These are phyloP conservation scores for Amphibalanus amphitrite DNA, from an alignment of 1,140 invertebrate species.

Conservation along the genomic window DNA sequence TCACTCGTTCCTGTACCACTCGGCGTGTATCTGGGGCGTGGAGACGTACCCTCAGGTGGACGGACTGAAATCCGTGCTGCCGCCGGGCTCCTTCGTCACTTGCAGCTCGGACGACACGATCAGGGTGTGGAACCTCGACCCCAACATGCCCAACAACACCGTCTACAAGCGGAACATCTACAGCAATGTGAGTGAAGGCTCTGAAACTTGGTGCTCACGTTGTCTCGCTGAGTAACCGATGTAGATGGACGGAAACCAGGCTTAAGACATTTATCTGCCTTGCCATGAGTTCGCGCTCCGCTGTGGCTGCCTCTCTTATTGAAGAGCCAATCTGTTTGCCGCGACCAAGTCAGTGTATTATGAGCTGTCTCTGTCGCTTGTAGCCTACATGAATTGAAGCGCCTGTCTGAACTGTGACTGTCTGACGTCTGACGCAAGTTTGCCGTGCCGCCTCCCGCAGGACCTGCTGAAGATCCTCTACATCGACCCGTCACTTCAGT, in stretches of 20 bases:
- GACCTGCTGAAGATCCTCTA: slow-evolving; percentile 82
- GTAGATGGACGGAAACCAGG: too few relatives aligned
- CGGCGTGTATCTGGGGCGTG: slow-evolving; percentile 89
- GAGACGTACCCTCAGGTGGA: slow-evolving; percentile 37
- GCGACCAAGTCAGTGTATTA: slow-evolving; percentile 3
- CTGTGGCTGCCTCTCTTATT: too few relatives aligned
- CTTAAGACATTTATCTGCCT: too few relatives aligned
- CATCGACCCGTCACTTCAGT: slow-evolving; percentile 65
- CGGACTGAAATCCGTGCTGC: slow-evolving; percentile 32
- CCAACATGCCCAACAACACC: slow-evolving; percentile 30
- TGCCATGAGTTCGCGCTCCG: too few relatives aligned
- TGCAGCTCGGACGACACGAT: slow-evolving; percentile 68
- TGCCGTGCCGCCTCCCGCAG: too few relatives aligned
- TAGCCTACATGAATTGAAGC: too few relatives aligned
- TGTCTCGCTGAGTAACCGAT: too few relatives aligned
- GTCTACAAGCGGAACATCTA: slow-evolving; percentile 64
- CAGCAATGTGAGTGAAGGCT: slow-evolving; percentile 52
- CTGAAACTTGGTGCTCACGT: too few relatives aligned
- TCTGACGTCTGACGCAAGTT: too few relatives aligned
- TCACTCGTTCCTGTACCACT: slow-evolving; percentile 84
- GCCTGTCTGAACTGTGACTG: too few relatives aligned
- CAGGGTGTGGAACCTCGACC: slow-evolving; percentile 66
- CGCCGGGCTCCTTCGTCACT: slow-evolving; percentile 66
- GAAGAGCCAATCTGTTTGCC: too few relatives aligned
- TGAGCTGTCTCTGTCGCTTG: slow-evolving; percentile 16